These are phyloP conservation scores for Athetis lepigone DNA, from an alignment of 2,888 invertebrate species.

Conservation along the genomic window DNA sequence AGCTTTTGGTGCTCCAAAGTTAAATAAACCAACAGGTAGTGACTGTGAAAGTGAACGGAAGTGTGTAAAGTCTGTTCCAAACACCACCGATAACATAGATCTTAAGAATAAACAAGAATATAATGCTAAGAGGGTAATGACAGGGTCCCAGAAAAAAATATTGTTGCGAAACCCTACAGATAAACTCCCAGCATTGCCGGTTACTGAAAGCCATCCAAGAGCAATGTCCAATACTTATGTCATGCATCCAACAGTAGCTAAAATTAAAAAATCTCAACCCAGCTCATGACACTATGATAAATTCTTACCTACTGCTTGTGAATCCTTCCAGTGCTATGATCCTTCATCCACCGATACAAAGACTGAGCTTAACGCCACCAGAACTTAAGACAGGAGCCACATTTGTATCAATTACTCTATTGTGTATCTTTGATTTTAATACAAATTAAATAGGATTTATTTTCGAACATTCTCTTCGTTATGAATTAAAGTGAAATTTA, in stretches of 20 bases:
- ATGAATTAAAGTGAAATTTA: conserved; percentile 5
- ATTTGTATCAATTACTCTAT: conserved; percentile 42
- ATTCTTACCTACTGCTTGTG: conserved; percentile 75
- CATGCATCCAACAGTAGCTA: conserved; percentile 86
- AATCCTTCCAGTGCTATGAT: conserved; percentile 89
- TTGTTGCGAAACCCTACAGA: conserved; percentile 94
- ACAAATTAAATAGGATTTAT: conserved; percentile 1
- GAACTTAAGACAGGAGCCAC: conserved; percentile 56
- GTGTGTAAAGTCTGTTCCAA: conserved; percentile 83
- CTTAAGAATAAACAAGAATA: conserved; percentile 85
- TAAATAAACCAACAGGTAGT: conserved; percentile 81
- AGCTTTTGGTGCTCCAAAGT: conserved; percentile 95
- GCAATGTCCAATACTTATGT: conserved; percentile 94
- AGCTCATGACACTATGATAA: conserved; percentile 82
- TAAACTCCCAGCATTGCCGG: conserved; percentile 93
- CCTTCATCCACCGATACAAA: conserved; percentile 82
- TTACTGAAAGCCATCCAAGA: conserved; percentile 89
- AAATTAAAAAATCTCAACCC: conserved; percentile 85
- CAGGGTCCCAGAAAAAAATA: conserved; percentile 90
- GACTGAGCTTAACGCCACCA: conserved; percentile 77
- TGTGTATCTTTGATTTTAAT: background rate
- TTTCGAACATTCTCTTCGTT: conserved; percentile 6
- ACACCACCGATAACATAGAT: conserved; percentile 87
- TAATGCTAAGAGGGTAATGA: conserved; percentile 92
- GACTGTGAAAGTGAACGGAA: conserved; percentile 87